phyloP scores from a whole-genome alignment of 2,113 vertebrate species.

The Dromaius novaehollandiae region DNA sequence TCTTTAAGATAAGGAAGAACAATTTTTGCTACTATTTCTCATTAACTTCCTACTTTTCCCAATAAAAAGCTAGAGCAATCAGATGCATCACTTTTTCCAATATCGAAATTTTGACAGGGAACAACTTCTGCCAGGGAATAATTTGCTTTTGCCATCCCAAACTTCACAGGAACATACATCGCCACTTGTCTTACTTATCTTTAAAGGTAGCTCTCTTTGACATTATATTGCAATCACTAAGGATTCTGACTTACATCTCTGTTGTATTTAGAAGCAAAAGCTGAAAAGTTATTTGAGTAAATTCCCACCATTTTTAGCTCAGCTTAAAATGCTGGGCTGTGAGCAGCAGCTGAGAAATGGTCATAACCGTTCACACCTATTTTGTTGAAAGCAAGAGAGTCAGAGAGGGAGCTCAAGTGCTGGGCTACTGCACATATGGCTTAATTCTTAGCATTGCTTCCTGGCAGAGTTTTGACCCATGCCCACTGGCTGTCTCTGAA shows the following conservation, averaged over 20 bases:
- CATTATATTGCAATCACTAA: background rate
- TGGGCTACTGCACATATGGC: background rate
- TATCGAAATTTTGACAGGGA: background rate
- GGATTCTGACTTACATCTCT: background rate
- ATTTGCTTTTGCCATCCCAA: background rate
- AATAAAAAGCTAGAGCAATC: background rate
- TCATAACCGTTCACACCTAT: accelerated
- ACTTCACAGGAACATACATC: background rate
- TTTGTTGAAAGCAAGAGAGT: background rate
- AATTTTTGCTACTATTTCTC: background rate
- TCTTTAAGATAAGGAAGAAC: background rate
- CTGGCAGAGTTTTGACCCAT: background rate
- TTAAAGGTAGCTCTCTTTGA: background rate
- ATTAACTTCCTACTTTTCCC: background rate
- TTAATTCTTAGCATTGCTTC: background rate
- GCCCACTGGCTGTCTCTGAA: background rate
- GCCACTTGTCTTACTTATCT: background rate
- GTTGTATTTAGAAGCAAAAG: background rate
- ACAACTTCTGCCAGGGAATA: background rate
- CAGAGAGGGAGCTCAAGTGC: background rate
- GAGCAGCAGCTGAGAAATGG: background rate
- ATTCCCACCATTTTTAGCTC: background rate
- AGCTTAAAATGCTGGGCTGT: background rate
- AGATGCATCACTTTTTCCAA: background rate
- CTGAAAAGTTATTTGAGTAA: background rate